These are phyloP conservation scores for Dipus sagitta DNA, from an alignment of 2,797 vertebrate species.

Conservation along the genomic window DNA sequence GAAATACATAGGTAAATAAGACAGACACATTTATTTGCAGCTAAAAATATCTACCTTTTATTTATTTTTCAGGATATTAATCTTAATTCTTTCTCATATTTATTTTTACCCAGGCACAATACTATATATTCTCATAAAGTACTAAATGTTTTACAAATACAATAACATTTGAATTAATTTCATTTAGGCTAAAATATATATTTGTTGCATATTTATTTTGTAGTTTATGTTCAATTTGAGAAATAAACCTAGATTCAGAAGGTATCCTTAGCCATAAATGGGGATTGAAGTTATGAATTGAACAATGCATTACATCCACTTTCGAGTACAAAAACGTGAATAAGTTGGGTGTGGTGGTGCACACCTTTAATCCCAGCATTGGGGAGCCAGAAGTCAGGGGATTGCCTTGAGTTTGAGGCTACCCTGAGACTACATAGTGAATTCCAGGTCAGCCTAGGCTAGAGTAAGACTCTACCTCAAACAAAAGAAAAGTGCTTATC, in stretches of 20 bases:
- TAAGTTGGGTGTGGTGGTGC: too few species aligned
- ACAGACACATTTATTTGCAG: neutral
- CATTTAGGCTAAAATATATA: neutral
- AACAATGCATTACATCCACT: neutral
- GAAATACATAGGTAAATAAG: neutral
- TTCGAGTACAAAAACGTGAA: neutral
- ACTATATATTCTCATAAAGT: neutral
- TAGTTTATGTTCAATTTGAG: conserved; percentile 43
- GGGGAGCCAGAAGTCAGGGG: too few species aligned
- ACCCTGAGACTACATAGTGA: too few species aligned
- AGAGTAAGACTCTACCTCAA: too few species aligned
- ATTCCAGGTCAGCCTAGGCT: too few species aligned
- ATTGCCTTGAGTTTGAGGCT: too few species aligned
- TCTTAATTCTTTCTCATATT: conserved; percentile 23
- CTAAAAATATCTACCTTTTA: neutral
- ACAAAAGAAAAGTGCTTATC: too few species aligned
- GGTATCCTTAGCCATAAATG: neutral
- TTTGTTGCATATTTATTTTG: conserved; percentile 20
- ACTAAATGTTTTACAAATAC: neutral
- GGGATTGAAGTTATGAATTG: conserved; percentile 15
- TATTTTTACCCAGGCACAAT: neutral
- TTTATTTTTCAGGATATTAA: conserved; percentile 37
- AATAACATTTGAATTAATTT: neutral
- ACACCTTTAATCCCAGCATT: too few species aligned
- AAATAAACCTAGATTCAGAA: neutral